Percentiles rank a stretch among this genome's conserved stretches.
These are phyloP conservation scores for Trinectes maculatus DNA, from an alignment of 2,113 vertebrate species.

Conservation along the genomic window DNA sequence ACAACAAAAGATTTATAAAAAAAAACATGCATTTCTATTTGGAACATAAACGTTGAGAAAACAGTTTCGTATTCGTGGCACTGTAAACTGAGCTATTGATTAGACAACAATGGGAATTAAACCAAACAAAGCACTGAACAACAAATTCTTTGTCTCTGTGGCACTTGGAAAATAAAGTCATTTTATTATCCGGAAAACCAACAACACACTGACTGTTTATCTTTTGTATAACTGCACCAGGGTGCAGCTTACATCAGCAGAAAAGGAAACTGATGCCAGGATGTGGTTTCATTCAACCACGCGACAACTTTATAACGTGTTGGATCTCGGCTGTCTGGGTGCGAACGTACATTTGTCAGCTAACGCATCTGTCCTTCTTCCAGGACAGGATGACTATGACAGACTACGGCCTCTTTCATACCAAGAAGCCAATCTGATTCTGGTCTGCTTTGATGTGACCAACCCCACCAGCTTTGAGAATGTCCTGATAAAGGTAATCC, in stretches of 20 bases:
- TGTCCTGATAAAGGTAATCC: slow-evolving; percentile 90
- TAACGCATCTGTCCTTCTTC: neutral
- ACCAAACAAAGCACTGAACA: no score
- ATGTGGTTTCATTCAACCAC: slow-evolving; percentile 72
- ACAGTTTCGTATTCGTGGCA: neutral
- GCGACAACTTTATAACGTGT: neutral
- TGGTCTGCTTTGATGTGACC: slow-evolving; percentile 97
- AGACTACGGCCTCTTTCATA: slow-evolving; percentile 93
- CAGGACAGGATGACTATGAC: slow-evolving; percentile 97
- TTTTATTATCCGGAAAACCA: slow-evolving; percentile 5
- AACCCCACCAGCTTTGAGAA: slow-evolving; percentile 96
- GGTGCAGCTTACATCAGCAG: slow-evolving; percentile 35
- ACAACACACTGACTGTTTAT: slow-evolving; percentile 41
- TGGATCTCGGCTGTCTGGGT: no score
- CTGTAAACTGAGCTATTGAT: no score
- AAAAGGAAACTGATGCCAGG: slow-evolving; percentile 77
- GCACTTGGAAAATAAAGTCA: neutral
- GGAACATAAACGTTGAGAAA: neutral
- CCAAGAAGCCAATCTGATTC: slow-evolving; percentile 88
- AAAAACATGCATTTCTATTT: neutral
- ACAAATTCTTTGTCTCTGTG: neutral
- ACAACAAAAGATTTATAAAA: no score
- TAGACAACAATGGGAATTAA: neutral
- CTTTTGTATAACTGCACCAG: slow-evolving; percentile 21
- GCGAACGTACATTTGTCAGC: no score